Percentiles rank a stretch among this genome's conserved stretches.
Conservation (phyloP, 2,888 invertebrate species). For the Platycnemis pennipes region DNA sequence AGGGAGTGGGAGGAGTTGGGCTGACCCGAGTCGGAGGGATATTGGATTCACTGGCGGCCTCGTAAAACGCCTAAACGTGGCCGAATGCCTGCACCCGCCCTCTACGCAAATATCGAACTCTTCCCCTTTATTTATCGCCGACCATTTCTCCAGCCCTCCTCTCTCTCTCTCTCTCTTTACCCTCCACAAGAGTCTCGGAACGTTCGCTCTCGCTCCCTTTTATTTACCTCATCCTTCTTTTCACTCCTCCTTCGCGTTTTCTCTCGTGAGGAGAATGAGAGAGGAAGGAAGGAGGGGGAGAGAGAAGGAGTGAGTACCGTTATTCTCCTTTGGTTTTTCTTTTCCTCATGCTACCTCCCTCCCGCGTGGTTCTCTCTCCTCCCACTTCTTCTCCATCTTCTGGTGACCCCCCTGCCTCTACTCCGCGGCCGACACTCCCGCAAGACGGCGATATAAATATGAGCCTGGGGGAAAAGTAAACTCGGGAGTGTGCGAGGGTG, state of each 20-base stretch:
- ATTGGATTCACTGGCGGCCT: constrained; percentile 9
- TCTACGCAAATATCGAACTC: constrained; percentile 39
- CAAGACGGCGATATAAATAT: not conserved
- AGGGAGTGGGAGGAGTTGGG: not conserved
- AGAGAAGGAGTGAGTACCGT: not conserved
- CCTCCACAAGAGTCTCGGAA: not conserved
- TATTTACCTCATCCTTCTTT: not conserved
- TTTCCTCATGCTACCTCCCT: no score
- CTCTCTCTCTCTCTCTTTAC: not conserved
- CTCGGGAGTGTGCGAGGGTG: not conserved
- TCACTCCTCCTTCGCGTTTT: not conserved
- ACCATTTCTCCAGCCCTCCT: not conserved
- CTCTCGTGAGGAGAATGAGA: not conserved
- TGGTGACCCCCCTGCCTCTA: no score
- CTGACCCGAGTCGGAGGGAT: not conserved
- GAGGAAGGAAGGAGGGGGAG: not conserved
- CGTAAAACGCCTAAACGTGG: constrained; percentile 1
- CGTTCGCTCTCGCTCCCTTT: not conserved
- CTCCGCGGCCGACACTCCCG: not conserved
- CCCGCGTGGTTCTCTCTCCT: no score
- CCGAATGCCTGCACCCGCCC: not conserved
- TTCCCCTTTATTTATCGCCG: not conserved
- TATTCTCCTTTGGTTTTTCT: no score
- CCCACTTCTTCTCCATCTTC: no score
- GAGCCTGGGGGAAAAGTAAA: not conserved